A percentile compares a stretch with the other conserved stretches of the same genome.
Evolutionary conservation across 2,113 vertebrate genomes (phyloP).

Genomic region (Nansenia antarctica): DNA sequence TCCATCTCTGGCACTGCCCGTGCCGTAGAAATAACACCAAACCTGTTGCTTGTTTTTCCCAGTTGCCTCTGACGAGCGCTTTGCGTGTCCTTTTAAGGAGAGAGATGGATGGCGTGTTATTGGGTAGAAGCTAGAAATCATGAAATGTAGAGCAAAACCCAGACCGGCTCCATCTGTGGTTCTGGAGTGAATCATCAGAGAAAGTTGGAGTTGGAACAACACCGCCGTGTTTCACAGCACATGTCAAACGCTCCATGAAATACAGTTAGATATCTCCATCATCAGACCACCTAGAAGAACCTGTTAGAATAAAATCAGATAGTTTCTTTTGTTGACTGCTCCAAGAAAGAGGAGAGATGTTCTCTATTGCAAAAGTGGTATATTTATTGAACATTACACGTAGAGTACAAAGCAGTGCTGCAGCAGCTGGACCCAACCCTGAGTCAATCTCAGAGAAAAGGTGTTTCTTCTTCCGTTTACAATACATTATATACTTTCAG

Average conservation of each 20-base stretch:
- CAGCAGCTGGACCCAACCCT: no score
- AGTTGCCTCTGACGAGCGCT: no score
- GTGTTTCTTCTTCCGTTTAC: no score
- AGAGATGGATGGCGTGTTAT: conserved; percentile 28
- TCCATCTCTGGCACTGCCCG: neutral
- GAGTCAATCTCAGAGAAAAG: no score
- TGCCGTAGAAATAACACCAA: neutral
- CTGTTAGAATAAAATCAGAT: no score
- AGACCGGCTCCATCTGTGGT: conserved; percentile 46
- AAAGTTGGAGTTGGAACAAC: neutral
- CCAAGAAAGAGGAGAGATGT: no score
- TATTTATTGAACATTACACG: no score
- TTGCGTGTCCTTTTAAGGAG: conserved; percentile 31
- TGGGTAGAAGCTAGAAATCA: conserved; percentile 17
- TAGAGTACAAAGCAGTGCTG: no score
- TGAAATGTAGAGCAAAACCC: conserved; percentile 13
- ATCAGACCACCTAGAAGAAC: conserved; percentile 2
- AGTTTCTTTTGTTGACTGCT: no score
- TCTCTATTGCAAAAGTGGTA: no score
- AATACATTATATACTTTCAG: no score
- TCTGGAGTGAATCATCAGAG: conserved; percentile 37
- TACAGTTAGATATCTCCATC: neutral
- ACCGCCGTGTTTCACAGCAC: neutral
- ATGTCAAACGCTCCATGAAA: neutral
- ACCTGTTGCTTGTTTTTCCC: neutral